Percentiles rank a stretch among this genome's conserved stretches.
These are phyloP conservation scores for Stegastes partitus DNA, from an alignment of 2,113 vertebrate genomes.

Conservation along the genomic window DNA sequence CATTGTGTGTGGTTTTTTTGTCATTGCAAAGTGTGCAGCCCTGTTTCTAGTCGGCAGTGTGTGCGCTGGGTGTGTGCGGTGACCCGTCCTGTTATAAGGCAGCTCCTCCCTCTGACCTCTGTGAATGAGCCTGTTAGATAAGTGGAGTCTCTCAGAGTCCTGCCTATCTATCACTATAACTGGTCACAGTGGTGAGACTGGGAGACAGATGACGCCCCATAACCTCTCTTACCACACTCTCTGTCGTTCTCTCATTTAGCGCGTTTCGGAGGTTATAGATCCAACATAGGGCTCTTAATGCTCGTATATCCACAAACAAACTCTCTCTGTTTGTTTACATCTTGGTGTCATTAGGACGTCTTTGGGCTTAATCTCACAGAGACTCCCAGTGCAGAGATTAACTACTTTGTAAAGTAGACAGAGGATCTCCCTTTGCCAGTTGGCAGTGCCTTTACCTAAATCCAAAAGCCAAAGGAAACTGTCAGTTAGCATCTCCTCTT, in stretches of 20 bases:
- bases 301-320: background rate
- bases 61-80: conserved; percentile 51
- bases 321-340: conserved; percentile 20
- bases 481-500: background rate
- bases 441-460: background rate
- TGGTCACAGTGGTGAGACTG: background rate
- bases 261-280: background rate
- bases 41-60: background rate
- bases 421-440: conserved; percentile 3
- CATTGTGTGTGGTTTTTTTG: background rate
- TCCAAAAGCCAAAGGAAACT: background rate
- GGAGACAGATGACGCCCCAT: conserved; percentile 8
- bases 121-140: conserved; percentile 71
- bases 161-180: conserved; percentile 65
- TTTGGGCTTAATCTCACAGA: conserved; percentile 26
- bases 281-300: background rate
- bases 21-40: background rate
- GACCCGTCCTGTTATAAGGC: conserved; percentile 11
- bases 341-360: conserved; percentile 22
- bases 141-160: conserved; percentile 30
- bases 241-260: background rate
- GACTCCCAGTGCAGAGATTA: conserved; percentile 24
- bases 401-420: conserved; percentile 5
- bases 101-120: conserved; percentile 57
- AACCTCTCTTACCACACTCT: background rate